These are phyloP conservation scores for Tetanocera ferruginea DNA, from an alignment of 2,888 invertebrate species.

Conservation along the genomic window DNA sequence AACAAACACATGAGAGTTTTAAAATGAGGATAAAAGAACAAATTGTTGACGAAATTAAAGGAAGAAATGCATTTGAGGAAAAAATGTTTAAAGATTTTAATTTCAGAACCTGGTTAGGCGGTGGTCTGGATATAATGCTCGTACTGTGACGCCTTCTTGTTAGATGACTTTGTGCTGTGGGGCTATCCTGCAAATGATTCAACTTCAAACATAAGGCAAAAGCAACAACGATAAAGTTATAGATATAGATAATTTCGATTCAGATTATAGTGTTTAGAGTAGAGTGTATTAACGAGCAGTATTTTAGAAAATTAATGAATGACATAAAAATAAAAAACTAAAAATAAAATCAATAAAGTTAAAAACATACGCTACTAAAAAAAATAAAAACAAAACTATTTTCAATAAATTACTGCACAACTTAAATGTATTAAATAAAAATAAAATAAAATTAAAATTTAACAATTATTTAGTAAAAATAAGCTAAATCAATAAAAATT, in stretches of 20 bases:
- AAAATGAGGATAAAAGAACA: constrained; percentile 19
- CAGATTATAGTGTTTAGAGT: constrained; percentile 4
- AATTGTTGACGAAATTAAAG: constrained; percentile 39
- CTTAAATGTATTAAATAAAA: neutral
- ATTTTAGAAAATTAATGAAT: constrained; percentile 27
- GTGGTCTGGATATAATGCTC: constrained; percentile 70
- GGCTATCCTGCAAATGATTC: constrained; percentile 72
- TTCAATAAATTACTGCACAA: neutral
- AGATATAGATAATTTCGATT: constrained; percentile 21
- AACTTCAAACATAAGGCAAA: constrained; percentile 56
- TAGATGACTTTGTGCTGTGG: constrained; percentile 75
- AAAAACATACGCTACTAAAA: neutral
- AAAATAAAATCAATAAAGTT: neutral
- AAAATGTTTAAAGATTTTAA: constrained; percentile 32
- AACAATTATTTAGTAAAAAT: constrained; percentile 34
- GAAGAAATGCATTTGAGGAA: constrained; percentile 27
- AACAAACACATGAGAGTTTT: constrained; percentile 35
- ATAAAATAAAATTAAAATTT: constrained; percentile 21
- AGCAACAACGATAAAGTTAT: constrained; percentile 45
- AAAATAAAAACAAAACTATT: neutral
- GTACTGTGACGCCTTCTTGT: constrained; percentile 83
- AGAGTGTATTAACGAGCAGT: constrained; percentile 21
- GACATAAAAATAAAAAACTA: constrained; percentile 22
- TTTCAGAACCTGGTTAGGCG: constrained; percentile 69
- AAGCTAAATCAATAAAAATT: constrained; percentile 3